These are phyloP conservation scores for Brachylomia viminalis DNA, from an alignment of 2,888 invertebrate species.

Conservation along the genomic window DNA sequence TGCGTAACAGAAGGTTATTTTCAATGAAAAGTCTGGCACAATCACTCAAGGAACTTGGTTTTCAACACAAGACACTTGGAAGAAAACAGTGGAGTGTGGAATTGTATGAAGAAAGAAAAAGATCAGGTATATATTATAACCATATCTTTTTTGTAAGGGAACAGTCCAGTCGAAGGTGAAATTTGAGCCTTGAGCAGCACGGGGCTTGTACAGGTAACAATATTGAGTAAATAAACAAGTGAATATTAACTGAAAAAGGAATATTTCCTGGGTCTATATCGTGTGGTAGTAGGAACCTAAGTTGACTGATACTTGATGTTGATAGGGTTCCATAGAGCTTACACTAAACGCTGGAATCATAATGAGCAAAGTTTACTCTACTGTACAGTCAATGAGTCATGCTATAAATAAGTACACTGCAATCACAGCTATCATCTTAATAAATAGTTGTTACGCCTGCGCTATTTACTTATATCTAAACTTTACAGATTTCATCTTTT, in stretches of 20 bases:
- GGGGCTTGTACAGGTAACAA: background rate
- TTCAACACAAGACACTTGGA: background rate
- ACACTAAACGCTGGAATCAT: background rate
- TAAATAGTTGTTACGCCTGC: background rate
- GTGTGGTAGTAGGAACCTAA: background rate
- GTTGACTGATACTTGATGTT: background rate
- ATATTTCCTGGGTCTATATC: background rate
- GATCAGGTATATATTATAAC: background rate
- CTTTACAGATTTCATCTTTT: conserved; percentile 19
- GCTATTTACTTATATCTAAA: conserved; percentile 1
- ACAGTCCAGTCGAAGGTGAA: background rate
- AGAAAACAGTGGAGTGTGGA: background rate
- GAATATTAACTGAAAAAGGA: background rate
- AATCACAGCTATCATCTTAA: background rate
- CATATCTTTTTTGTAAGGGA: background rate
- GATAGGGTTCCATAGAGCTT: background rate
- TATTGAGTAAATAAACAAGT: background rate
- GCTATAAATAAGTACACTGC: background rate
- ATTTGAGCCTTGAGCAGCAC: background rate
- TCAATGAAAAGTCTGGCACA: background rate
- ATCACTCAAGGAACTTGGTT: background rate
- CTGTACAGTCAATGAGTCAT: background rate
- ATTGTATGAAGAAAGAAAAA: background rate
- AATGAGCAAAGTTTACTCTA: background rate
- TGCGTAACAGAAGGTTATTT: background rate